phyloP scores from a whole-genome alignment of 2,797 vertebrate species.

The Psittacula derbiana region DNA sequence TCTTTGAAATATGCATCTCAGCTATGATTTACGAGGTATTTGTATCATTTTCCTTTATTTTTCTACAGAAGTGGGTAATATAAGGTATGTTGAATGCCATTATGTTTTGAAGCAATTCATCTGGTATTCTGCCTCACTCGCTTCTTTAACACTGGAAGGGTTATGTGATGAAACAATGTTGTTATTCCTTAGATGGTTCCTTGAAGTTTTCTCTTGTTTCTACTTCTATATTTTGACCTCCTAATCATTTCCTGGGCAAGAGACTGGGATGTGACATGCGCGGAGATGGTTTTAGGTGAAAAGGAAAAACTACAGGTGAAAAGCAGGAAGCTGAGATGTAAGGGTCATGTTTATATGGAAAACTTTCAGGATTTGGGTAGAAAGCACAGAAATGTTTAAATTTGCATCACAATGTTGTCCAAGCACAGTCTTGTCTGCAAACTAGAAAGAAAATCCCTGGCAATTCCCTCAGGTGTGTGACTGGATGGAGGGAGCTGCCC shows the following conservation, averaged over 20 bases:
- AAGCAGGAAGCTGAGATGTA: not conserved
- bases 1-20: not conserved
- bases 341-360: not conserved
- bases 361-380: not conserved
- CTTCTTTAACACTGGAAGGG: not conserved
- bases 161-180: not conserved
- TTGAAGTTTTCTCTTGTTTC: slow-evolving; percentile 13
- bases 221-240: not conserved
- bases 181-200: not conserved
- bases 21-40: slow-evolving; percentile 43
- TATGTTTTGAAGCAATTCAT: not conserved
- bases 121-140: not conserved
- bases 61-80: slow-evolving; percentile 4
- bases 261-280: not conserved
- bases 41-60: slow-evolving; percentile 40
- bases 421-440: not conserved
- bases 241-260: not conserved
- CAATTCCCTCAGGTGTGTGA: not conserved
- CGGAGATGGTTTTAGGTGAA: not conserved
- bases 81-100: slow-evolving; percentile 9
- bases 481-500: not conserved
- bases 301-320: not conserved
- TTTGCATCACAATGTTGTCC: not conserved
- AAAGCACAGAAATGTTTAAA: not conserved
- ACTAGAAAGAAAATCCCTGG: not conserved